Evolutionary conservation across 2,797 vertebrate genomes (phyloP).

Genomic region (Hippopotamyrus pictus): DNA sequence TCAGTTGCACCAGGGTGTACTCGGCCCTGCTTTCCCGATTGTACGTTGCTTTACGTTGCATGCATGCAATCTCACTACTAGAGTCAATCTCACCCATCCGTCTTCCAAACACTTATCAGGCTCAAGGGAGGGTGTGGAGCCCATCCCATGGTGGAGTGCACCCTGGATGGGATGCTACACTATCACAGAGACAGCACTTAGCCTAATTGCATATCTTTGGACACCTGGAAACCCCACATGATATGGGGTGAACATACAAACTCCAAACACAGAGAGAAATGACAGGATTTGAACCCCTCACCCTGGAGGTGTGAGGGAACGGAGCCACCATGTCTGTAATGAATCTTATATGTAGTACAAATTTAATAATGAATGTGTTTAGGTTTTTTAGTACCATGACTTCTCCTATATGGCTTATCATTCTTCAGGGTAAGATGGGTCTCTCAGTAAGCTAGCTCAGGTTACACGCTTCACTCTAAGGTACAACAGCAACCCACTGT

Average conservation of each 20-base stretch:
- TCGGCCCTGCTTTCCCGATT: not conserved
- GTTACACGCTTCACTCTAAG: not conserved
- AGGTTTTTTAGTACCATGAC: not conserved
- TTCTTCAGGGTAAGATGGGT: not conserved
- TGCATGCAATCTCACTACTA: not conserved
- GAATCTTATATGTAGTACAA: not conserved
- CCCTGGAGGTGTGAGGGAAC: not conserved
- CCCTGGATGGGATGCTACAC: not conserved
- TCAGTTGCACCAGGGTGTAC: not conserved
- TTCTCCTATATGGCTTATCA: not conserved
- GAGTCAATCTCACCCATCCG: not conserved
- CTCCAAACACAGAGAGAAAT: not conserved
- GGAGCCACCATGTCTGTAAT: not conserved
- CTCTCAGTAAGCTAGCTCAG: not conserved
- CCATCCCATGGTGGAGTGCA: not conserved
- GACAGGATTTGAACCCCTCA: not conserved
- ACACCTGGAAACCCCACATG: not conserved
- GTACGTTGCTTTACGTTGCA: not conserved
- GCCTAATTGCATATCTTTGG: not conserved
- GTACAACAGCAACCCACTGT: not conserved
- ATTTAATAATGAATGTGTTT: not conserved
- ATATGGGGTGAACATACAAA: not conserved
- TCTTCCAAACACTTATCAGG: not conserved
- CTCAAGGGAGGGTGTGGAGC: not conserved
- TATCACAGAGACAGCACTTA: not conserved